Percentiles rank a stretch among this genome's conserved stretches.
Conservation (phyloP, 2,888 invertebrate genomes). For the Ramazzottius varieornatus region DNA sequence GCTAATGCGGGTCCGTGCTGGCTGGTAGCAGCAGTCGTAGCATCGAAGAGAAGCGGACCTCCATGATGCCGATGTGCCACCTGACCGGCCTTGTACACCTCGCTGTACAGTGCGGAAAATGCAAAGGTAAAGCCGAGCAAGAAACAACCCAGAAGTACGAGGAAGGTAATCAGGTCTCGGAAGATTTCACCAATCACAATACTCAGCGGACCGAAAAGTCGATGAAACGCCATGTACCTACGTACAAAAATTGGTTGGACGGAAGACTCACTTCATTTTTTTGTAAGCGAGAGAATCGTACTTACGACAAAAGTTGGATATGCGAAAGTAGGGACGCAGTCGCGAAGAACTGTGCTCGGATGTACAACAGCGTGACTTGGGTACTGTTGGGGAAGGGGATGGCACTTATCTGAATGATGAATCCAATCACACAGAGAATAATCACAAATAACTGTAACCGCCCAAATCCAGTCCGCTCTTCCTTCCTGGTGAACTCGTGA, state of each 20-base stretch:
- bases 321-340: constrained; percentile 34
- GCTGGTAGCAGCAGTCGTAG: neutral
- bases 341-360: constrained; percentile 86
- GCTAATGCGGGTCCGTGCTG: too few species aligned
- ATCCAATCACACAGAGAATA: constrained; percentile 57
- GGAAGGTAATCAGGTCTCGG: constrained; percentile 19
- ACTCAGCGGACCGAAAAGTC: constrained; percentile 97
- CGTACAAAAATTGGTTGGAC: constrained; percentile 18
- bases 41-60: neutral
- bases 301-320: constrained; percentile 18
- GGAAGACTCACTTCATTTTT: constrained; percentile 4
- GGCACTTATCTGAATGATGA: constrained; percentile 60
- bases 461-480: constrained; percentile 82
- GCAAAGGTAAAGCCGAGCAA: constrained; percentile 22
- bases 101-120: constrained; percentile 18
- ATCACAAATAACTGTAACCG: constrained; percentile 36
- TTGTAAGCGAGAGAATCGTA: constrained; percentile 12
- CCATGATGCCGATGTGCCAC: neutral
- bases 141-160: constrained; percentile 23
- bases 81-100: constrained; percentile 12
- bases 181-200: constrained; percentile 61
- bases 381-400: constrained; percentile 22
- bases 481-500: constrained; percentile 86
- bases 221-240: constrained; percentile 40
- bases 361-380: constrained; percentile 36